phyloP scores from a whole-genome alignment of 1,140 invertebrate species.

The Pogonomyrmex californicus region DNA sequence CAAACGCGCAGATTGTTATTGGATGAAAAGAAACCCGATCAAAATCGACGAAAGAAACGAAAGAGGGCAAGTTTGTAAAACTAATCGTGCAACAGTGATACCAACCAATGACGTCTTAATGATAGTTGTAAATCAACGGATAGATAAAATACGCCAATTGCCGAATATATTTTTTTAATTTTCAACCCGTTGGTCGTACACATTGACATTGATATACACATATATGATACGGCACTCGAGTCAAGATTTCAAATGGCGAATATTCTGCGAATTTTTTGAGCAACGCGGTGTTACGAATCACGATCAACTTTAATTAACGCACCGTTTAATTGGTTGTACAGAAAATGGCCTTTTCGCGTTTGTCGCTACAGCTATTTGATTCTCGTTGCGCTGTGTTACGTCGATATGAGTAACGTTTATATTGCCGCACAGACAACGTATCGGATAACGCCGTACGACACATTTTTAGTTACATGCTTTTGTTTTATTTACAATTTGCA shows the following conservation, averaged over 20 bases:
- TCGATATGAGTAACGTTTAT: not conserved
- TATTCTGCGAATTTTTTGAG: slow-evolving; percentile 5
- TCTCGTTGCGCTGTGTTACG: not conserved
- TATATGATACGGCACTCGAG: not conserved
- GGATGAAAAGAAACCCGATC: not conserved
- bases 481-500: not conserved
- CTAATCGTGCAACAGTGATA: not conserved
- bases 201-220: not conserved
- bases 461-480: not conserved
- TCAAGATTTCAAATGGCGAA: slow-evolving; percentile 10
- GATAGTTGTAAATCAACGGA: not conserved
- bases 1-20: not conserved
- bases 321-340: not conserved
- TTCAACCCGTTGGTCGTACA: slow-evolving; percentile 22
- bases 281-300: not conserved
- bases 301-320: slow-evolving; percentile 5
- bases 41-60: not conserved
- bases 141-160: slow-evolving; percentile 34
- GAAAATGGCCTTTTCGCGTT: no score
- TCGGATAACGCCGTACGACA: not conserved
- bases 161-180: slow-evolving; percentile 48
- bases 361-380: not conserved
- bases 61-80: not conserved
- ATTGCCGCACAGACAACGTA: not conserved
- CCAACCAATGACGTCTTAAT: no score